Conservation (phyloP, 2,888 invertebrate genomes). For the Tenthredo livida region DNA sequence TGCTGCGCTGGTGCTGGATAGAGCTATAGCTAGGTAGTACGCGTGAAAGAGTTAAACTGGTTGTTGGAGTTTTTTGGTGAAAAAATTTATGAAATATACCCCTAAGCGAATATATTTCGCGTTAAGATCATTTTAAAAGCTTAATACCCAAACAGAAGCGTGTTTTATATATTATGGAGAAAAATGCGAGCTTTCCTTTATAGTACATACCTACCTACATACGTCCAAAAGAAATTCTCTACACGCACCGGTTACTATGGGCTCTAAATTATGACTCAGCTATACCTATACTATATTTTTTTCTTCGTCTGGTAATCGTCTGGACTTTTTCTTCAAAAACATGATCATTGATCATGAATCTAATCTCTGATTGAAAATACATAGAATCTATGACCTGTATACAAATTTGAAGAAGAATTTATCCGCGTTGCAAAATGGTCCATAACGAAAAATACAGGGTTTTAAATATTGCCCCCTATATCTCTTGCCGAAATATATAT, state of each 20-base stretch:
- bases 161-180: neutral
- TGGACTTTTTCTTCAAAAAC: neutral
- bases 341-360: neutral
- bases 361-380: neutral
- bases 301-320: neutral
- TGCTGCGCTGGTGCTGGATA: neutral
- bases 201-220: neutral
- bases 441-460: constrained; percentile 4
- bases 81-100: constrained; percentile 15
- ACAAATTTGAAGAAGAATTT: neutral
- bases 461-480: constrained; percentile 7
- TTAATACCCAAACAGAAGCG: neutral
- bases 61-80: constrained; percentile 1
- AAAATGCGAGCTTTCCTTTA: neutral
- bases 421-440: neutral
- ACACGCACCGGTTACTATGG: neutral
- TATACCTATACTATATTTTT: neutral
- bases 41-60: neutral
- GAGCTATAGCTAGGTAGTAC: neutral
- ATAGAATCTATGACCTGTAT: neutral
- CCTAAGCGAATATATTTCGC: neutral
- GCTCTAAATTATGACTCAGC: neutral
- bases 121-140: constrained; percentile 38
- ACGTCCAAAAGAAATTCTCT: neutral
- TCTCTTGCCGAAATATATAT: neutral